A percentile compares a stretch with the other conserved stretches of the same genome.
Evolutionary conservation across 2,797 vertebrate species (phyloP).

Genomic region (Mustela erminea): DNA sequence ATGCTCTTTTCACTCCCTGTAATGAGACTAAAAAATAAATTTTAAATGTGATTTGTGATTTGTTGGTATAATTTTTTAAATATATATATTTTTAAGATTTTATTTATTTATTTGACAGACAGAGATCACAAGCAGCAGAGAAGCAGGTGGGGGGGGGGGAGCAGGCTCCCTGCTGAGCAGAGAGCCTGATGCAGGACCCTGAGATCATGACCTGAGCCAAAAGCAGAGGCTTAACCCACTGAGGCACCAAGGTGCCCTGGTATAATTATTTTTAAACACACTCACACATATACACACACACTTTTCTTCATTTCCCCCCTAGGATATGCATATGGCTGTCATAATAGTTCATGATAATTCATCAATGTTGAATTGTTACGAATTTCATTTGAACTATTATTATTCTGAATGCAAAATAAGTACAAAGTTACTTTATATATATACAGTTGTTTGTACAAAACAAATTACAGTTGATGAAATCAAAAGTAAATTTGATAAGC

Average conservation of each 20-base stretch:
- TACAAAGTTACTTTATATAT: constrained; percentile 59
- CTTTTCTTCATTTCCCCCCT: neutral
- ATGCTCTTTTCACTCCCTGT: neutral
- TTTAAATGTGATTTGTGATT: constrained; percentile 3
- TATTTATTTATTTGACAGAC: too few relatives aligned
- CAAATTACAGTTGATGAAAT: constrained; percentile 72
- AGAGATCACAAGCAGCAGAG: too few relatives aligned
- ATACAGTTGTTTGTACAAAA: constrained; percentile 54
- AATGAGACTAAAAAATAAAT: constrained; percentile 52
- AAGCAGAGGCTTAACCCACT: too few relatives aligned
- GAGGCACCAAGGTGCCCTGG: too few relatives aligned
- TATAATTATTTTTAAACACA: neutral
- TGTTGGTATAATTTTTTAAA: neutral
- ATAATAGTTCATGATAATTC: constrained; percentile 75
- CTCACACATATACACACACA: neutral
- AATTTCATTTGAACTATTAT: constrained; percentile 75
- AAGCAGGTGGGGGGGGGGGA: too few relatives aligned
- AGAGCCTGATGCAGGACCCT: too few relatives aligned
- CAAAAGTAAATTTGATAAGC: constrained; percentile 61
- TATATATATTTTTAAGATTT: neutral
- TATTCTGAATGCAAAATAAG: constrained; percentile 79
- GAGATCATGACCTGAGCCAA: too few relatives aligned
- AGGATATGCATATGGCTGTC: neutral
- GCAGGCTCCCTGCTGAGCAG: too few relatives aligned
- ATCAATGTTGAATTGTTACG: constrained; percentile 55